A percentile compares a stretch with the other conserved stretches of the same genome.
phyloP scores from a whole-genome alignment of 2,113 vertebrate genomes.

The Grantiella picta region DNA sequence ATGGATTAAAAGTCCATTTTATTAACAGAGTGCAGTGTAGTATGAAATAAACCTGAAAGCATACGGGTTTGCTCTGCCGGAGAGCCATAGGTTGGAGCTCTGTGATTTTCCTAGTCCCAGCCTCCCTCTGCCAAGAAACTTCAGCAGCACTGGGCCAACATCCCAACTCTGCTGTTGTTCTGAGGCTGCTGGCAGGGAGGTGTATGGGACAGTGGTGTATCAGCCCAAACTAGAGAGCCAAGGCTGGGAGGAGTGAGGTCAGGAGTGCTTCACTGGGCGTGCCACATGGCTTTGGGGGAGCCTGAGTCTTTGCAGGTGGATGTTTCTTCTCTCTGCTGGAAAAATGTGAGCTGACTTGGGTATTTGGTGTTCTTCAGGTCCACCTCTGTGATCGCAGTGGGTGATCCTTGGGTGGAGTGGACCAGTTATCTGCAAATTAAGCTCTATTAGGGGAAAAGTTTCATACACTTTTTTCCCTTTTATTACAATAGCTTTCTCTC shows the following conservation, averaged over 20 bases:
- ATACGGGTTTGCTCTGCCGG: neutral
- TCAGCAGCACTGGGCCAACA: neutral
- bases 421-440: neutral
- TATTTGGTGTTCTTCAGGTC: neutral
- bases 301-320: neutral
- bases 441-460: neutral
- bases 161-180: neutral
- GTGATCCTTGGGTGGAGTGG: neutral
- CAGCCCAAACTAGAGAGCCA: neutral
- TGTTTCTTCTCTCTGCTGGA: neutral
- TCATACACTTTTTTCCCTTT: accelerated
- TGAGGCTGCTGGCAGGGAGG: neutral
- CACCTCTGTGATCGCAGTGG: neutral
- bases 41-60: constrained; percentile 59
- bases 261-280: neutral
- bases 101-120: neutral
- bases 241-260: neutral
- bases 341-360: neutral
- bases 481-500: neutral
- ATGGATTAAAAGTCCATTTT: constrained; percentile 62
- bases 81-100: neutral
- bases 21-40: constrained; percentile 58
- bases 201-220: neutral
- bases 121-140: neutral
- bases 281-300: neutral